These are phyloP conservation scores for Cettia cetti DNA, from an alignment of 2,113 vertebrate species.

Conservation along the genomic window DNA sequence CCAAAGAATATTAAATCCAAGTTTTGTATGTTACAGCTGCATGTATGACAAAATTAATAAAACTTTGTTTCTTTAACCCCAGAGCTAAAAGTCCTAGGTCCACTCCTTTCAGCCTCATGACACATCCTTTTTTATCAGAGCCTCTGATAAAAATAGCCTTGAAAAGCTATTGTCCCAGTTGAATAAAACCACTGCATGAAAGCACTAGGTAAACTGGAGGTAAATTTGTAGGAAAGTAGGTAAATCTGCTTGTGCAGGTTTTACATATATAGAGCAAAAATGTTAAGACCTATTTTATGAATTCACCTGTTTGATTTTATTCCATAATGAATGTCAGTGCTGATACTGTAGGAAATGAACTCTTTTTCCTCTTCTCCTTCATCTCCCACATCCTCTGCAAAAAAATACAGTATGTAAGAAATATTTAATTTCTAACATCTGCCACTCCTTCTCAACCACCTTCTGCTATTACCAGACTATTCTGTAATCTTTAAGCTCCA, in stretches of 20 bases:
- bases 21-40: neutral
- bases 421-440: neutral
- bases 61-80: neutral
- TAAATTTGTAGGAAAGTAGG: neutral
- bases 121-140: neutral
- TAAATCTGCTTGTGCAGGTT: neutral
- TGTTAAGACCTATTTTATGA: neutral
- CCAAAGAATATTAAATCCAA: neutral
- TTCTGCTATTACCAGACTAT: neutral
- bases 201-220: neutral
- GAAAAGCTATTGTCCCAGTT: neutral
- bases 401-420: neutral
- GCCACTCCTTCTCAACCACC: neutral
- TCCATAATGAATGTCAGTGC: slow-evolving; percentile 95
- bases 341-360: slow-evolving; percentile 92
- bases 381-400: slow-evolving; percentile 95
- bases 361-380: slow-evolving; percentile 98
- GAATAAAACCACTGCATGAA: neutral
- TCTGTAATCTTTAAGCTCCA: neutral
- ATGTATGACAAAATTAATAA: neutral
- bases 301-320: slow-evolving; percentile 95
- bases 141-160: neutral
- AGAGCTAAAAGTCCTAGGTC: neutral
- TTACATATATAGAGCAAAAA: neutral
- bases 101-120: neutral